Conservation (phyloP, 2,113 vertebrate genomes). For the Caracal caracal region DNA sequence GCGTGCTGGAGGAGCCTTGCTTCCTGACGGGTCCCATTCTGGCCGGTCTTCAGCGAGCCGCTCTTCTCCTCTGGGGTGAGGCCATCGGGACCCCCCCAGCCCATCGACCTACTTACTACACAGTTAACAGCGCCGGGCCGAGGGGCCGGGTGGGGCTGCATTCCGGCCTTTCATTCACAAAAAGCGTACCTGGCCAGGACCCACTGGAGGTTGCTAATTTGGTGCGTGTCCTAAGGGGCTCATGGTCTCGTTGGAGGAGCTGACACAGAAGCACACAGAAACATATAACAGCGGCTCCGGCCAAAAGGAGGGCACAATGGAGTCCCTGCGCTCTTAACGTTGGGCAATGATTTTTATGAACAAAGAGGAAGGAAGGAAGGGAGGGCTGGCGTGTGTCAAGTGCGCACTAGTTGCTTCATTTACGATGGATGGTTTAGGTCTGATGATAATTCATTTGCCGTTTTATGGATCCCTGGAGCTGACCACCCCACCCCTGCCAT, state of each 20-base stretch:
- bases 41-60: not conserved
- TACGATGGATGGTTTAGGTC: not conserved
- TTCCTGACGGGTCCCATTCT: slow-evolving; percentile 52
- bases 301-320: not conserved
- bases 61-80: not conserved
- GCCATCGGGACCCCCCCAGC: not conserved
- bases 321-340: not conserved
- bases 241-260: not conserved
- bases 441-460: not conserved
- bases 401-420: not conserved
- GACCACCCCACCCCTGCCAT: not conserved
- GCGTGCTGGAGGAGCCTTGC: slow-evolving; percentile 7
- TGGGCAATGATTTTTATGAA: not conserved
- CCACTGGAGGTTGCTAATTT: not conserved
- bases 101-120: slow-evolving; percentile 57
- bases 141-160: not conserved
- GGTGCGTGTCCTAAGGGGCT: not conserved
- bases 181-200: not conserved
- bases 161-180: not conserved
- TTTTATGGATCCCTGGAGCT: not conserved
- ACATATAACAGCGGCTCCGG: not conserved
- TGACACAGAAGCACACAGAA: not conserved
- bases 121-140: not conserved
- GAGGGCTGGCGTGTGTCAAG: not conserved
- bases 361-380: not conserved